Evolutionary conservation across 2,113 vertebrate genomes (phyloP).

Genomic region (Balaenoptera acutorostrata): DNA sequence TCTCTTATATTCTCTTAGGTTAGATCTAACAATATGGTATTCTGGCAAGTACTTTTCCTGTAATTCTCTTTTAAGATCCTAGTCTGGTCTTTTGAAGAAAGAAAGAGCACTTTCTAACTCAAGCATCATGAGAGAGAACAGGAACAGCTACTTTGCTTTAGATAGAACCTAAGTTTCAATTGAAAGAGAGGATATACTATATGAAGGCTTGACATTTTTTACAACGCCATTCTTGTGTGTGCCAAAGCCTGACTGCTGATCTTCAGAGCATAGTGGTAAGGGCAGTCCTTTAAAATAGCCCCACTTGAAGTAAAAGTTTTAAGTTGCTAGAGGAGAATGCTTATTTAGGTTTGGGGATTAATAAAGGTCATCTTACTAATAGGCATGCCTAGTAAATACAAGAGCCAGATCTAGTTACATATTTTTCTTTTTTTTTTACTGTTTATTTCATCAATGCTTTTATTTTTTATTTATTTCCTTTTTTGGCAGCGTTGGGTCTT

Average conservation of each 20-base stretch:
- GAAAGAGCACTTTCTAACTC: background rate
- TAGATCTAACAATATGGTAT: background rate
- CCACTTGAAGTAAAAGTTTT: background rate
- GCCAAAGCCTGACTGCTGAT: background rate
- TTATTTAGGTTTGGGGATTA: background rate
- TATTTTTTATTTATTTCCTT: no score
- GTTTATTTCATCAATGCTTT: no score
- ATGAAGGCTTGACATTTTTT: background rate
- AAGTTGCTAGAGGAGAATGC: background rate
- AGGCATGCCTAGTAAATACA: background rate
- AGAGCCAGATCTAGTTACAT: background rate
- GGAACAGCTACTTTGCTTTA: background rate
- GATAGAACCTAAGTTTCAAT: background rate
- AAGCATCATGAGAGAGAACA: background rate
- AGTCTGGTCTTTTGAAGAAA: background rate
- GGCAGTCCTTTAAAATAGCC: background rate
- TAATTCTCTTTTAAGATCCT: background rate
- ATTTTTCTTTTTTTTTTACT: background rate
- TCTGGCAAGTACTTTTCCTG: background rate
- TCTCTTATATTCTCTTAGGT: conserved; percentile 13
- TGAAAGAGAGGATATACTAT: background rate
- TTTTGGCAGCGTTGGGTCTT: no score
- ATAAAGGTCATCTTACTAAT: background rate
- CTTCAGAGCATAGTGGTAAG: background rate
- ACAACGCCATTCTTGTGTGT: background rate